Base-by-base conservation (phyloP, 2,888 invertebrate species). In the Pterobdella sp. region DNA sequence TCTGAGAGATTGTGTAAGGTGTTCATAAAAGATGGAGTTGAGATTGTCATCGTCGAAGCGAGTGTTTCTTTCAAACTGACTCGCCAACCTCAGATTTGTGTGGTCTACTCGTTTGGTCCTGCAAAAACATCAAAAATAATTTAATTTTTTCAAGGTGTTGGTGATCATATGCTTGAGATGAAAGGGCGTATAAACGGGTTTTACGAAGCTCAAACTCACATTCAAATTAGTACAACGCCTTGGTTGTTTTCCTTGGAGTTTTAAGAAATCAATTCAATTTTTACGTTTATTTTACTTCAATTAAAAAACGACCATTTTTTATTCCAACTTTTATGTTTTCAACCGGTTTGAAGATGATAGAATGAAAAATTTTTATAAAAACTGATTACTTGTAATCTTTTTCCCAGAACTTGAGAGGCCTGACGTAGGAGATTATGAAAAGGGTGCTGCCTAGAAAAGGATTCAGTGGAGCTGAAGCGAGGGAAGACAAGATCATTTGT, bases 321-420 rank as follows among this genome's bases (percentile, higher is more conserved):
- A n/a, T n/a, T n/a, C n/a, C n/a, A n/a, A n/a, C n/a, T n/a, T n/a
- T n/a, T n/a, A n/a, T n/a, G n/a, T n/a, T n/a, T n/a, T n/a, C n/a
- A n/a, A n/a, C n/a, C n/a, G n/a, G n/a, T n/a, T n/a, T n/a, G n/a
- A n/a, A n/a, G n/a, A n/a, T n/a, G n/a, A n/a, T n/a, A n/a, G n/a
- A n/a, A n/a, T n/a, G n/a, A n/a, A n/a, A n/a, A n/a, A n/a, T n/a
- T n/a, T n/a, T n/a, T n/a, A n/a, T n/a, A n/a, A n/a, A n/a, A n/a
- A n/a, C n/a, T n/a, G n/a, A n/a, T n/a, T n/a, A 85, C 85, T 96
- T 97, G 84, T 97, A 96, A 83, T 98, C 96, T 63, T 94, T 88
- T 84, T 98, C 97, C 98, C 98, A 98, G 84, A 99, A 99, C 85
- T 98, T 98, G 0, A 98, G 90, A 0, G 98, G 98, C 0, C 98